A percentile compares a stretch with the other conserved stretches of the same genome.
phyloP scores from a whole-genome alignment of 2,888 invertebrate genomes.

The Dolichopus griseipennis region DNA sequence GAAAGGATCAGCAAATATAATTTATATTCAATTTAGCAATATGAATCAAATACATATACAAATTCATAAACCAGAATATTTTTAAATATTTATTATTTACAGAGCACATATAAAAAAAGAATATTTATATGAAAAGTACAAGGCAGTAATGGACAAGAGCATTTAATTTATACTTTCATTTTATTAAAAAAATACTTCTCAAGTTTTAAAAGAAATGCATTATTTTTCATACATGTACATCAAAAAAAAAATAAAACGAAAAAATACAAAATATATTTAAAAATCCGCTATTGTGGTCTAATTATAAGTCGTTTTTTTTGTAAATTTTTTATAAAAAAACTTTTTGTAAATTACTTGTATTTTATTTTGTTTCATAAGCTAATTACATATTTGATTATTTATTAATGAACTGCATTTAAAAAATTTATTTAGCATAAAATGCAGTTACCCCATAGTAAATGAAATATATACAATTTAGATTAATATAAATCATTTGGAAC shows the following conservation, averaged over 20 bases:
- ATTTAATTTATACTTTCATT: constrained; percentile 1
- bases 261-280: not conserved
- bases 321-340: not conserved
- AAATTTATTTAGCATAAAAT: too few species aligned
- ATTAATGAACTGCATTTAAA: too few species aligned
- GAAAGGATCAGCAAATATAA: not conserved
- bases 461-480: too few species aligned
- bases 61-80: constrained; percentile 1
- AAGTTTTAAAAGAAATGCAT: not conserved
- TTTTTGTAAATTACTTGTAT: not conserved
- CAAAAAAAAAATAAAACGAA: not conserved
- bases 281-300: constrained; percentile 3
- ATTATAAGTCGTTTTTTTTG: not conserved
- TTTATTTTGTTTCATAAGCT: not conserved
- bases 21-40: not conserved
- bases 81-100: not conserved
- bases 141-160: not conserved
- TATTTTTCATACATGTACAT: not conserved
- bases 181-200: constrained; percentile 2
- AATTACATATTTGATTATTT: too few species aligned
- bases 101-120: not conserved
- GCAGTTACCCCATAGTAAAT: too few species aligned
- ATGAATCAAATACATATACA: not conserved
- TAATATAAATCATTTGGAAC: too few species aligned
- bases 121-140: constrained; percentile 1